phyloP scores from a whole-genome alignment of 1,140 invertebrate species.

The Parapsyche elsis region DNA sequence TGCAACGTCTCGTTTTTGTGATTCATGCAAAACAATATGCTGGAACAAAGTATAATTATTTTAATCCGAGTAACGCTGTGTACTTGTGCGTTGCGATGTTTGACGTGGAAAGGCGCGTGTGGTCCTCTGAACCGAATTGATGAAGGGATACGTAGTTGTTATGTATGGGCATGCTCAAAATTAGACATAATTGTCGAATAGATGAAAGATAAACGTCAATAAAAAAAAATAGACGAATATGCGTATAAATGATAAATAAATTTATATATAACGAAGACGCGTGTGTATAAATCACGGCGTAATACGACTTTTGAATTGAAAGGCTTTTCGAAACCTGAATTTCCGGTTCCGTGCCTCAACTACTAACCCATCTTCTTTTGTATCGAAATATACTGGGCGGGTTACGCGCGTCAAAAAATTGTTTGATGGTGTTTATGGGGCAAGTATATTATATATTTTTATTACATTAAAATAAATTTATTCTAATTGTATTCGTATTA shows the following conservation, averaged over 20 bases:
- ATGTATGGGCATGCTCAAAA: neutral
- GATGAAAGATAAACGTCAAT: slow-evolving; percentile 12
- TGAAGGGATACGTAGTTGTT: neutral
- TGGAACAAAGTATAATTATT: too few relatives aligned
- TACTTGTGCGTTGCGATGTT: too few relatives aligned
- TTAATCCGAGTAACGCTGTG: too few relatives aligned
- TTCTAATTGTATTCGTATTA: too few relatives aligned
- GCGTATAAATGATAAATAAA: slow-evolving; percentile 11
- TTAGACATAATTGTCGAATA: slow-evolving; percentile 10
- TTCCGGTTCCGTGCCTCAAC: slow-evolving; percentile 13
- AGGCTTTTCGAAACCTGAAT: slow-evolving; percentile 25
- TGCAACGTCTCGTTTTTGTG: too few relatives aligned
- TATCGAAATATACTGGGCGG: neutral
- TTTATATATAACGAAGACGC: neutral
- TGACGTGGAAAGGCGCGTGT: neutral
- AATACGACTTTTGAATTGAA: slow-evolving; percentile 23
- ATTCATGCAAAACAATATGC: too few relatives aligned
- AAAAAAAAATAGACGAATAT: neutral
- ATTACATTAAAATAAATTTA: too few relatives aligned
- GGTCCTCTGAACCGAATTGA: neutral
- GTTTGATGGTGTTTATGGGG: too few relatives aligned
- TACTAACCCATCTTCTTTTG: slow-evolving; percentile 14
- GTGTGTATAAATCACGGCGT: slow-evolving; percentile 9
- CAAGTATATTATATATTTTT: too few relatives aligned
- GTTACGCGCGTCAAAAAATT: too few relatives aligned